phyloP scores from a whole-genome alignment of 2,797 vertebrate genomes.

The Apogon hyalosoma region DNA sequence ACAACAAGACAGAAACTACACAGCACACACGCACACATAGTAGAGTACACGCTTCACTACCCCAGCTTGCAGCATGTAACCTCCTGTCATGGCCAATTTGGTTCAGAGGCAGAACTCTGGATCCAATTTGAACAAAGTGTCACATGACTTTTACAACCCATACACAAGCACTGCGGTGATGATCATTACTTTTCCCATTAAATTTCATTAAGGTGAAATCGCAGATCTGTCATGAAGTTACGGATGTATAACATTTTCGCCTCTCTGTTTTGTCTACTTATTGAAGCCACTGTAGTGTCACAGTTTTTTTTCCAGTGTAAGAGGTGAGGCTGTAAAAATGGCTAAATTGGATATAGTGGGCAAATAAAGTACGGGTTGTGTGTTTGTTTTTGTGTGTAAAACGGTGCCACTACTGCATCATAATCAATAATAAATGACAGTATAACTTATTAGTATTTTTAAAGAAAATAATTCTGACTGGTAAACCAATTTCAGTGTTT shows the following conservation, averaged over 20 bases:
- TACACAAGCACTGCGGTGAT: slow-evolving; percentile 10
- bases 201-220: slow-evolving; percentile 27
- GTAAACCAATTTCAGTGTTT: no score
- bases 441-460: no score
- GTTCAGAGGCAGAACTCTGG: slow-evolving; percentile 21
- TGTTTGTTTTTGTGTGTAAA: not conserved
- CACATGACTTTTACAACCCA: slow-evolving; percentile 26
- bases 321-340: slow-evolving; percentile 1
- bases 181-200: slow-evolving; percentile 13
- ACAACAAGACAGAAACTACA: not conserved
- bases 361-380: slow-evolving; percentile 16
- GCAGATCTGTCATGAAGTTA: not conserved
- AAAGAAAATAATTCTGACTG: no score
- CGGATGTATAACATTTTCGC: slow-evolving; percentile 5
- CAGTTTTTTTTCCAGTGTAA: not conserved
- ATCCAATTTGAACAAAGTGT: slow-evolving; percentile 23
- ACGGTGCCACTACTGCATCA: no score
- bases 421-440: no score
- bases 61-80: not conserved
- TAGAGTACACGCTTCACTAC: slow-evolving; percentile 1
- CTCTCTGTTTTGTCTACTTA: not conserved
- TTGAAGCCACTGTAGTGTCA: not conserved
- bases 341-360: not conserved
- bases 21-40: slow-evolving; percentile 5
- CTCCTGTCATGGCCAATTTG: slow-evolving; percentile 34